phyloP scores from a whole-genome alignment of 2,113 vertebrate species.

The Anoura caudifer region DNA sequence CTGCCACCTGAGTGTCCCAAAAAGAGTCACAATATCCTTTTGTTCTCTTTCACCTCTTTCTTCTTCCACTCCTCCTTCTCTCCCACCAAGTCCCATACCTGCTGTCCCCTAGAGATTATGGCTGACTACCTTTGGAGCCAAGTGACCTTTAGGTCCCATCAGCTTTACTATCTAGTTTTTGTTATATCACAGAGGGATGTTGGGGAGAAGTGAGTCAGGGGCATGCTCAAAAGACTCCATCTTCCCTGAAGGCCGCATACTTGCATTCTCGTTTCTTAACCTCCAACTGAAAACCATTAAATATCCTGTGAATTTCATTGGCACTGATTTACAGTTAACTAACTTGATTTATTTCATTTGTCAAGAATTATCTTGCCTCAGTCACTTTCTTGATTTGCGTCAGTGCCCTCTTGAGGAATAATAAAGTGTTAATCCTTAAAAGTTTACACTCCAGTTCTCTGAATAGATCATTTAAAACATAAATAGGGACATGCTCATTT shows the following conservation, averaged over 20 bases:
- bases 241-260: background rate
- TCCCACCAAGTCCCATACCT: background rate
- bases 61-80: background rate
- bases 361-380: background rate
- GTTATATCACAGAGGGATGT: background rate
- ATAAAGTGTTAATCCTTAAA: background rate
- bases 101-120: background rate
- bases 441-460: background rate
- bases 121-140: background rate
- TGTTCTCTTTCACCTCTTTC: background rate
- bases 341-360: background rate
- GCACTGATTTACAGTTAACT: background rate
- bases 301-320: background rate
- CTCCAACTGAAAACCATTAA: background rate
- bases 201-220: background rate
- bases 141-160: background rate
- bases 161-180: background rate
- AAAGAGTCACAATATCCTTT: background rate
- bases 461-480: background rate
- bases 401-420: background rate
- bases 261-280: background rate
- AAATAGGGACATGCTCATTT: background rate
- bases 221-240: background rate
- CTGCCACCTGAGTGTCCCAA: background rate
- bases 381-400: background rate